Conservation (phyloP, 2,888 invertebrate species). For the Archips crataeganus region DNA sequence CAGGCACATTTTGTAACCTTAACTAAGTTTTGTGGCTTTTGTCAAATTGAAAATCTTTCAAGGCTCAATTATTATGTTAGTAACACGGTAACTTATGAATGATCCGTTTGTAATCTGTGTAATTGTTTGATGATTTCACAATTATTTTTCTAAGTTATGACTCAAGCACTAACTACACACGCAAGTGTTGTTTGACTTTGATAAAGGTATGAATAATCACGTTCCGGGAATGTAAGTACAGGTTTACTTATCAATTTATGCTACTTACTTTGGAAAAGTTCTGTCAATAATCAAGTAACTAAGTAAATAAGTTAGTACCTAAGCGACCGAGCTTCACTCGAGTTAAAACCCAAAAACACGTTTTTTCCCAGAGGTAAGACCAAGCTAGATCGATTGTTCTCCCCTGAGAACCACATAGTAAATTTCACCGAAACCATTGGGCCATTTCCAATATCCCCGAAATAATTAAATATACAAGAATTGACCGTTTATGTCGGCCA, state of each 20-base stretch:
- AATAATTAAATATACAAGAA: too few relatives aligned
- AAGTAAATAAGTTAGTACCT: background rate
- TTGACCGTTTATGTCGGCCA: too few relatives aligned
- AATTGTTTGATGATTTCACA: conserved; percentile 37
- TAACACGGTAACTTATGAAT: conserved; percentile 11
- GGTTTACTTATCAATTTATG: background rate
- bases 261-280: background rate
- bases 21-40: background rate
- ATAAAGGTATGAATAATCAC: conserved; percentile 47
- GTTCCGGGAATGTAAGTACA: conserved; percentile 39
- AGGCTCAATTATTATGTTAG: background rate
- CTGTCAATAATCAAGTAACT: background rate
- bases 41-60: background rate
- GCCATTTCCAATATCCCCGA: too few relatives aligned
- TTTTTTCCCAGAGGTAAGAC: too few relatives aligned
- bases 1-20: background rate
- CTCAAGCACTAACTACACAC: conserved; percentile 30
- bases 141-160: conserved; percentile 20
- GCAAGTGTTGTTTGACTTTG: conserved; percentile 44
- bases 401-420: too few relatives aligned
- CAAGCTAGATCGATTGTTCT: too few relatives aligned
- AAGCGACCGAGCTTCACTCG: too few relatives aligned
- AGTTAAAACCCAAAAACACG: too few relatives aligned
- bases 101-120: conserved; percentile 1
- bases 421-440: too few relatives aligned